Base-by-base conservation (phyloP, 2,797 vertebrate genomes). In the Sebastes aleutianus region DNA sequence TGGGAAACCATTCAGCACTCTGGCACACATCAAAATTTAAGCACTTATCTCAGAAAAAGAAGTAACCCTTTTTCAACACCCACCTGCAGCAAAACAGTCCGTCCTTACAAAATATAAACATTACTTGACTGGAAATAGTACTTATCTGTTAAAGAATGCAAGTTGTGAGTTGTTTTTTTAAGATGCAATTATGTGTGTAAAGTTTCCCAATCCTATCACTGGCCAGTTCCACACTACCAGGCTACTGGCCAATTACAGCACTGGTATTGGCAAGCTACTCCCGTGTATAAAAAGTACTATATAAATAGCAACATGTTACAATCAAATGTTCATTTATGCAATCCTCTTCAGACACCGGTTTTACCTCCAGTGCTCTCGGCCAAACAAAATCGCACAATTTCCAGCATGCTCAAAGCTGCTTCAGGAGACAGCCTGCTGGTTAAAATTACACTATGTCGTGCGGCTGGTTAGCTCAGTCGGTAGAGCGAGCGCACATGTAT, bases 1-100 rank as follows among this genome's bases (percentile, higher is more conserved):
- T n/a, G 53, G 61, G 34, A 83, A 79, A 73, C 34, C 24, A 58
- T 73, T 80, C 47, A 53, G 29, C 26, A 10, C 36, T 79, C 26
- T 80, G 29, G 50, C 67, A 79, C 68, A 65, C 56, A 78, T 27
- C 69, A 71, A n/a, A 50, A 70, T 27, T 61, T 24, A 14, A 39
- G 47, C 18, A 53, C 47, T 53, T 50, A 50, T 20, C n/a, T 54
- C 53, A 54, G 0, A 54, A 54, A 54, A 54, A 54, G 53, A 53
- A 22, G 12, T 24, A 76, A 62, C 32, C 18, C 16, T 32, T 76
- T 59, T 81, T 74, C 66, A 50, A 10, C 65, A 74, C 27, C 65
- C 43, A 74, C 53, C 5, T 74, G 53, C 22, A 67, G 59, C 29
- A 61, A 76, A 67, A 62, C 20, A 73, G 13, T 13, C 2, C 24